Evolutionary conservation across 2,113 vertebrate species (phyloP).

Genomic region (Castor canadensis): DNA sequence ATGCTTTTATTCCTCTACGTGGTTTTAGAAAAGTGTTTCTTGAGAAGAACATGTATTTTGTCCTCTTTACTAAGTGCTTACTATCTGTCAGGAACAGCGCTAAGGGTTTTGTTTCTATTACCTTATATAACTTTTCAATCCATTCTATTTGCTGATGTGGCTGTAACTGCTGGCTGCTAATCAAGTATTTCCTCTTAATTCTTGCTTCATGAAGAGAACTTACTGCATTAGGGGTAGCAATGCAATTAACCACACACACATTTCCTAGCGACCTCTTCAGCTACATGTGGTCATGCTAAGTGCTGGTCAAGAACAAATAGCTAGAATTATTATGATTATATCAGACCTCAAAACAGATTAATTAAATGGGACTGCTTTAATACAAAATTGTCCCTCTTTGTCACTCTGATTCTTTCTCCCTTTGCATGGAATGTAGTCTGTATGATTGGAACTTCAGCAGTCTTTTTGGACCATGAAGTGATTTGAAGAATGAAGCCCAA

Average conservation of each 20-base stretch:
- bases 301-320: not conserved
- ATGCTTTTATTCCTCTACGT: not conserved
- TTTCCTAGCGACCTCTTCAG: not conserved
- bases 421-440: not conserved
- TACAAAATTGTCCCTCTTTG: not conserved
- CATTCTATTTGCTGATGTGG: not conserved
- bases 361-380: not conserved
- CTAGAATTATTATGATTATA: not conserved
- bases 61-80: constrained; percentile 9
- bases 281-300: not conserved
- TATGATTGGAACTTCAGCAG: not conserved
- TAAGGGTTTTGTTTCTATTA: not conserved
- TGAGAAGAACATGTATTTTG: not conserved
- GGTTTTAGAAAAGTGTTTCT: not conserved
- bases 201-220: not conserved
- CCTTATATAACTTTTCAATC: not conserved
- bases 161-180: not conserved
- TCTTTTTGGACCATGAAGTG: not conserved
- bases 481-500: not conserved
- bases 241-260: not conserved
- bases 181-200: not conserved
- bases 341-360: not conserved
- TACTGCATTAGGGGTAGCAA: not conserved
- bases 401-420: not conserved
- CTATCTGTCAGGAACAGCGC: not conserved